Evolutionary conservation across 2,113 vertebrate genomes (phyloP).

Genomic region (Sebastes schlegelii): DNA sequence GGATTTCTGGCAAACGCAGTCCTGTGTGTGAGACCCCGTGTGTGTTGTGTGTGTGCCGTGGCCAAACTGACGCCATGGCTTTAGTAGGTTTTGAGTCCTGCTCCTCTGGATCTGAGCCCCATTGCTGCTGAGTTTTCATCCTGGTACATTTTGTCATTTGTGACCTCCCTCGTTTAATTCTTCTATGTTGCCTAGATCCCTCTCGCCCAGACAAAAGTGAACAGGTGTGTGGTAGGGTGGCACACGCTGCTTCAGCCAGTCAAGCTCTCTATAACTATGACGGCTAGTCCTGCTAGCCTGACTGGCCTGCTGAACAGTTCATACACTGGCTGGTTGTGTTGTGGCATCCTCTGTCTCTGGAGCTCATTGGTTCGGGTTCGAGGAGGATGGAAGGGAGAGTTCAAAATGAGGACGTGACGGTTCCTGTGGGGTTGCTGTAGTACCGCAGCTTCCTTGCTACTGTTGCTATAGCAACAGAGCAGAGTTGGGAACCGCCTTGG

Average conservation of each 20-base stretch:
- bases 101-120: constrained; percentile 77
- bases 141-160: constrained; percentile 29
- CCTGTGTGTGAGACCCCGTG: constrained; percentile 58
- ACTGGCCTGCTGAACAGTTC: constrained; percentile 79
- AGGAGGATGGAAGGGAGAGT: constrained; percentile 48
- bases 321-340: constrained; percentile 64
- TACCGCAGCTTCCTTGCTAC: constrained; percentile 48
- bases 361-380: constrained; percentile 80
- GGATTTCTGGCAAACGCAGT: constrained; percentile 85
- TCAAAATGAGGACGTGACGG: constrained; percentile 50
- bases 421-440: constrained; percentile 22
- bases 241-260: constrained; percentile 81
- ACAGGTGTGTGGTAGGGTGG: constrained; percentile 73
- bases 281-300: constrained; percentile 87
- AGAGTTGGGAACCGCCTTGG: constrained; percentile 43
- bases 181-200: constrained; percentile 73
- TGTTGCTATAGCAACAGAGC: constrained; percentile 64
- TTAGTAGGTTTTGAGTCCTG: constrained; percentile 75
- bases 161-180: constrained; percentile 67
- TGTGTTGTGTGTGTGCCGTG: constrained; percentile 53
- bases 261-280: constrained; percentile 86
- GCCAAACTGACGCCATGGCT: constrained; percentile 66
- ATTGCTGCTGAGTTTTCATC: constrained; percentile 42
- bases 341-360: constrained; percentile 62
- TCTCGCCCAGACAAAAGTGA: constrained; percentile 75